Base-by-base conservation (phyloP, 2,888 invertebrate species). In the Acronicta leporina region DNA sequence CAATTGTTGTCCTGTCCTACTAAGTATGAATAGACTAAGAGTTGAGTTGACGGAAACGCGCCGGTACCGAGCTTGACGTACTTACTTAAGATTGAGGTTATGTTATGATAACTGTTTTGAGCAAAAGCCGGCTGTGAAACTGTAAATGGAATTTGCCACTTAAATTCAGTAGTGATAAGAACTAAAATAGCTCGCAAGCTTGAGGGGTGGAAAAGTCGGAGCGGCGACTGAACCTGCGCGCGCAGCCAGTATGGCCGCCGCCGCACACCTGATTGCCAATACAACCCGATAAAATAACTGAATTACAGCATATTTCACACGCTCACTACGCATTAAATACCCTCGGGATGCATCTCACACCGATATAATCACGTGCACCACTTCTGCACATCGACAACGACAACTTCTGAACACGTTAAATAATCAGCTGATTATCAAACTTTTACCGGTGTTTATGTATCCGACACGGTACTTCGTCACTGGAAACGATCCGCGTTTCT, bases 391-490 rank as follows among this genome's bases (percentile, higher is more conserved):
- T 80, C 81, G 79, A 80, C 79, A 82, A 80, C 82, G 80, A 81
- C 79, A 86, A 88, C 80, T 83, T 86, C 68, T 68, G 76, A 85
- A 77, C 86, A 86, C 84, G 80, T 82, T 77, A 76, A 82, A 83
- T 86, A 88, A 94, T 91, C 94, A 94, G 94, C 94, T 94, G 94
- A 92, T 92, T 91, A 90, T 85, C 86, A 94, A 94, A 93, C 91
- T 90, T 92, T 90, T 88, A 83, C 89, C 90, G 89, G 87, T 90
- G 90, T 93, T 93, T 92, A 89, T 87, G 79, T 85, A 86, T 80
- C 81, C 81, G 82, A 82, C 76, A 80, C 73, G 73, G 71, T 68
- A 84, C 79, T 86, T 84, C 68, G 80, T 87, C 89, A 90, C 91
- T 87, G 87, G 86, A 89, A 89, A 82, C 80, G 81, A 75, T 70